Evolutionary conservation across 2,888 invertebrate species (phyloP).

Genomic region (Galerucella calmariensis): DNA sequence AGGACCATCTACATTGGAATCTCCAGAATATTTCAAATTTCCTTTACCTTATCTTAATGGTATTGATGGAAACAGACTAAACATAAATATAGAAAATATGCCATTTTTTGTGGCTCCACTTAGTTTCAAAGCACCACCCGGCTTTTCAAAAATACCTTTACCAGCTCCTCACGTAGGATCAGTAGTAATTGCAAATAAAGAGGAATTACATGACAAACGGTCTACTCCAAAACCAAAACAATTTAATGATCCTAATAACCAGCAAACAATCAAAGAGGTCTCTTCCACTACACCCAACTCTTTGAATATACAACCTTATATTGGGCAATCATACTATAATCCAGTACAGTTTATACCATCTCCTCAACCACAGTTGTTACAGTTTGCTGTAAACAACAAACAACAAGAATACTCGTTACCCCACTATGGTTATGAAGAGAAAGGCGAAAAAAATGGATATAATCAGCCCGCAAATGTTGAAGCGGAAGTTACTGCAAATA

Average conservation of each 20-base stretch:
- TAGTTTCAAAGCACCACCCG: slow-evolving; percentile 84
- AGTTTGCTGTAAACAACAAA: slow-evolving; percentile 29
- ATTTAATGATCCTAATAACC: slow-evolving; percentile 23
- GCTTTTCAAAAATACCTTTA: slow-evolving; percentile 86
- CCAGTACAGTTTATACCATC: slow-evolving; percentile 17
- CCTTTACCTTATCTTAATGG: slow-evolving; percentile 85
- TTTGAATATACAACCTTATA: slow-evolving; percentile 31
- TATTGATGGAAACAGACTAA: slow-evolving; percentile 74
- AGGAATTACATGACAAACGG: slow-evolving; percentile 45
- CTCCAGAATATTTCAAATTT: slow-evolving; percentile 81
- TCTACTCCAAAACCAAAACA: slow-evolving; percentile 36
- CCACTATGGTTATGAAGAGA: background rate
- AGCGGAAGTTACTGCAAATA: background rate
- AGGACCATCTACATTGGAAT: slow-evolving; percentile 79
- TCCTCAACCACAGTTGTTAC: slow-evolving; percentile 35
- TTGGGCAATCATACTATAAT: slow-evolving; percentile 32
- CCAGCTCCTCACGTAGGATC: slow-evolving; percentile 90
- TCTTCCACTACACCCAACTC: slow-evolving; percentile 20
- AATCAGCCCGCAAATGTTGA: slow-evolving; percentile 7
- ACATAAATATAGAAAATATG: slow-evolving; percentile 77
- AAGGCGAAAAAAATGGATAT: slow-evolving; percentile 1
- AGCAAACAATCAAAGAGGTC: slow-evolving; percentile 9
- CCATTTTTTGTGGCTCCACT: slow-evolving; percentile 89
- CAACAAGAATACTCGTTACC: slow-evolving; percentile 24
- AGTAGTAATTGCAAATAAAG: slow-evolving; percentile 72